Base-by-base conservation (phyloP, 2,113 vertebrate species). In the Python bivittatus region DNA sequence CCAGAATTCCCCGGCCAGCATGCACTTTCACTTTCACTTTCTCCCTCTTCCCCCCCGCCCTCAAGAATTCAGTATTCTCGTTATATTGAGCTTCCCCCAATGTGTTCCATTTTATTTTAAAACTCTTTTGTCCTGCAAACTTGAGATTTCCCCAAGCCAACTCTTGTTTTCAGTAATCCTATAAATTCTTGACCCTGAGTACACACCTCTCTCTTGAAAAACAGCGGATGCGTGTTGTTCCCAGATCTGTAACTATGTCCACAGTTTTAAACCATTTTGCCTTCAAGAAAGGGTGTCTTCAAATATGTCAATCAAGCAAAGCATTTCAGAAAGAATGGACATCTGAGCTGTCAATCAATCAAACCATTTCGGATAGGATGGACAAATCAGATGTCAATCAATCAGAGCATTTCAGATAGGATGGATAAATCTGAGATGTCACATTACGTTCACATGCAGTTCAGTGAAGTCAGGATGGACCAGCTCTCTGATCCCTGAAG, bases 241-340 rank as follows among this genome's bases (percentile, higher is more conserved):
- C 68, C 58, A 57, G 38, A 8, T 0, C 0, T 4, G 42, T 61
- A 44, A 85, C 29, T 15, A 1, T 17, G 84, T 0, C 12, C 10
- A 0, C 64, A 7, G 64, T 27, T 64, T 44, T 64, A 3, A 6
- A 6, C 20, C 20, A 7, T 8, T 22, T 17, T 87, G 0, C 92
- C 20, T 54, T 85, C 72, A 79, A 48, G 22, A 64, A 91, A 93
- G 6, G 44, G 23, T 12, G 13, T 52, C 22, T 23, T n/a, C n/a
- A n/a, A n/a, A n/a, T n/a, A n/a, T n/a, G n/a, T n/a, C n/a, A n/a
- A n/a, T n/a, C n/a, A n/a, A n/a, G n/a, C n/a, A n/a, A n/a, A n/a
- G 48, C 48, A 48, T 48, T 27, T 83, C 25, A 11, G 64, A 7
- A 29, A 72, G 15, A 3, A 33, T 23, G 44, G 6, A 64, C 6